These are phyloP conservation scores for Sebastes schlegelii DNA, from an alignment of 2,113 vertebrate species.

Conservation along the genomic window DNA sequence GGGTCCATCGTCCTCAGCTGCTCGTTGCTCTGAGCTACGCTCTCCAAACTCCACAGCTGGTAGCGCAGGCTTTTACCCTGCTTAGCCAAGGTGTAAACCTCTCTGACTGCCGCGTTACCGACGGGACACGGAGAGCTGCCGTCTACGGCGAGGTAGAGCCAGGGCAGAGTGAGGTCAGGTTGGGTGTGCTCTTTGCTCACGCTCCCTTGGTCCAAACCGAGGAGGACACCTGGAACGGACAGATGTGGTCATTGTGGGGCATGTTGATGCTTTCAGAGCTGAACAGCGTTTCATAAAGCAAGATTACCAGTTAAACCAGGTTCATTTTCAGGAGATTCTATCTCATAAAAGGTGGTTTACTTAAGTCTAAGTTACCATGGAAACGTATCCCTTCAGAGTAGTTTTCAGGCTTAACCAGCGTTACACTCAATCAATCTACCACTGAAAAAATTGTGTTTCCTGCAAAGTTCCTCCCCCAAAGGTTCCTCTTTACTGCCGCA, in stretches of 20 bases:
- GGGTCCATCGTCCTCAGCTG: constrained; percentile 89
- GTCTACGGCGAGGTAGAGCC: constrained; percentile 68
- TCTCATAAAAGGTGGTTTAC: no score
- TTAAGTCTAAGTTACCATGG: no score
- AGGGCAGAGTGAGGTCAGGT: constrained; percentile 74
- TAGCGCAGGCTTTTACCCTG: constrained; percentile 92
- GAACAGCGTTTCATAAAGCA: no score
- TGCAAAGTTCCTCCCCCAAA: background rate
- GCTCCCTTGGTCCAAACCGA: constrained; percentile 70
- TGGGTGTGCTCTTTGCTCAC: constrained; percentile 37
- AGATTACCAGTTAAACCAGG: no score
- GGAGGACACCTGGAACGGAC: constrained; percentile 75
- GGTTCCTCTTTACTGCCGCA: background rate
- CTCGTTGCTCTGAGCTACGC: constrained; percentile 85
- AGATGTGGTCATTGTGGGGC: background rate
- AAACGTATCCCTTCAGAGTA: background rate
- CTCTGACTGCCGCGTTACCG: constrained; percentile 12
- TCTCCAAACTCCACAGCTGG: constrained; percentile 88
- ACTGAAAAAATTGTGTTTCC: no score
- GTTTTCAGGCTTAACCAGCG: background rate
- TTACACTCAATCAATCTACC: no score
- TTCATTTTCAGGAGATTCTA: no score
- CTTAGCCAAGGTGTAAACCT: constrained; percentile 85
- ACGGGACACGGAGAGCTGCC: constrained; percentile 37
- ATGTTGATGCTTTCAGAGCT: background rate